A percentile compares a stretch with the other conserved stretches of the same genome.
These are phyloP conservation scores for Oryzias javanicus DNA, from an alignment of 2,113 vertebrate genomes.

Conservation along the genomic window DNA sequence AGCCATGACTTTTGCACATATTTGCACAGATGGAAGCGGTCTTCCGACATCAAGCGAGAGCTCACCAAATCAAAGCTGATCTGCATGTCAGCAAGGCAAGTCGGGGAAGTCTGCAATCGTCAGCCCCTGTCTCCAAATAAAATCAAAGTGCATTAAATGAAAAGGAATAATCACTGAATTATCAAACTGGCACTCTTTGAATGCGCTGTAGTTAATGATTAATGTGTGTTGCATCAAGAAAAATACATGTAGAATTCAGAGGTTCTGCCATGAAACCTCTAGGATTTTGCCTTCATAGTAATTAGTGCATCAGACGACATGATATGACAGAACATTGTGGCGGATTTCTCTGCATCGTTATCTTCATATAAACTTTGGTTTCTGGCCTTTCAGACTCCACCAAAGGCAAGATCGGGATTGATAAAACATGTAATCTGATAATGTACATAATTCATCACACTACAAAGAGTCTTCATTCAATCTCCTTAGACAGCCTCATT, in stretches of 20 bases:
- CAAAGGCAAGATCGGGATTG: slow-evolving; percentile 36
- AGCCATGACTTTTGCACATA: background rate
- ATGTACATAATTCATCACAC: slow-evolving; percentile 66
- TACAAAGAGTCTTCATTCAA: slow-evolving; percentile 55
- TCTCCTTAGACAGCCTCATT: slow-evolving; percentile 62
- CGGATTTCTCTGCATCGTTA: slow-evolving; percentile 11
- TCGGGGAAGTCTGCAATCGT: slow-evolving; percentile 7
- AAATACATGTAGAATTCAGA: slow-evolving; percentile 1
- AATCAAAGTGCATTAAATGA: slow-evolving; percentile 12
- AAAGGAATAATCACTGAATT: slow-evolving; percentile 12
- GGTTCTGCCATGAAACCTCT: background rate
- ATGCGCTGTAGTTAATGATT: slow-evolving; percentile 5
- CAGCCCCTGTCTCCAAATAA: slow-evolving; percentile 6
- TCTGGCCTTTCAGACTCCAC: slow-evolving; percentile 25
- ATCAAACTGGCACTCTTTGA: background rate
- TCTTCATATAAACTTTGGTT: slow-evolving; percentile 24
- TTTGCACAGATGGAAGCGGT: slow-evolving; percentile 13
- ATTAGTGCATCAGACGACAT: slow-evolving; percentile 20
- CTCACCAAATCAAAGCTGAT: slow-evolving; percentile 30
- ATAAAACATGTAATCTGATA: slow-evolving; percentile 67
- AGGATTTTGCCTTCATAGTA: slow-evolving; percentile 8
- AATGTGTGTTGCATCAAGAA: slow-evolving; percentile 1
- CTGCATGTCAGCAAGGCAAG: slow-evolving; percentile 3
- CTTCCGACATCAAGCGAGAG: slow-evolving; percentile 15
- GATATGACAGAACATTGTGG: slow-evolving; percentile 11